Base-by-base conservation (phyloP, 2,797 vertebrate genomes). In the Phataginus tricuspis region DNA sequence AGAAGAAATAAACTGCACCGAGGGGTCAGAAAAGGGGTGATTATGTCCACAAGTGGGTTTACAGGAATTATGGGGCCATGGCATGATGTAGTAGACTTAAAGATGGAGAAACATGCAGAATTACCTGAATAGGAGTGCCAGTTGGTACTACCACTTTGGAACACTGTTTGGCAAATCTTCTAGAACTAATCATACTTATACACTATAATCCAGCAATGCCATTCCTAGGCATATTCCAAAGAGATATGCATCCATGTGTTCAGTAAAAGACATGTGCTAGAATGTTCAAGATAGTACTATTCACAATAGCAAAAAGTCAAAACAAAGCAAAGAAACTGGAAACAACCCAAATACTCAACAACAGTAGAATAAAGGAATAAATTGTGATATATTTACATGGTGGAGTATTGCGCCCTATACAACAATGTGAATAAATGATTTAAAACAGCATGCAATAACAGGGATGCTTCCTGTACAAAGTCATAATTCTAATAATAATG, bases 241-340 rank as follows among this genome's bases (percentile, higher is more conserved):
- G 51, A 90, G 63, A 92, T 66, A 83, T 0, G 1, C 23, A 16
- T 21, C 45, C 55, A 23, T 68, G 74, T 66, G 66, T 51, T 71
- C 68, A 21, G 53, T 55, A 34, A 68, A n/a, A 77, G 64, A 75
- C 53, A 49, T 5, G 15, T 29, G 66, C 25, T 57, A 74, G 63
- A 68, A 72, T 29, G 27, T 74, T 87, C 77, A 69, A 87, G 86
- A 69, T 61, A 39, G 53, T 45, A 19, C n/a, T 51, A 19, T 5
- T 75, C 78, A 21, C n/a, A 78, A 72, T 0, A 64, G 34, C 25
- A 77, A 92, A 91, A 18, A 66, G 37, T 31, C 51, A 69, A 82
- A 78, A n/a, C 71, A 45, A 74, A 94, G 49, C 45, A 71, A 51
- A 37, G 59, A 55, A 61, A 68, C 68, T 53, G 42, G 75, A 94